A percentile compares a stretch with the other conserved stretches of the same genome.
These are phyloP conservation scores for Harpalus rufipes DNA, from an alignment of 2,888 invertebrate species.

Conservation along the genomic window DNA sequence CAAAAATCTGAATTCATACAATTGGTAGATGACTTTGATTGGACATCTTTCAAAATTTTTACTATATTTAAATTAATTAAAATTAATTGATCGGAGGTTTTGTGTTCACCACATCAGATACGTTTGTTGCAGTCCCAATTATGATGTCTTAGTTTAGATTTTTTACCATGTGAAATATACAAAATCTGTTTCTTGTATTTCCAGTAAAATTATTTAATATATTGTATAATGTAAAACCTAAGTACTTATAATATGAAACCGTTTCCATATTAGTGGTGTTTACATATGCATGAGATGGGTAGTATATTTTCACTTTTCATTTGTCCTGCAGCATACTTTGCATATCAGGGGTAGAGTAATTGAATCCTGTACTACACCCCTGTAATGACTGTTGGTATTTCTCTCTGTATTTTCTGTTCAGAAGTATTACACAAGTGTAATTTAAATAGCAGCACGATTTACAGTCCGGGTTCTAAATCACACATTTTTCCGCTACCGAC, in stretches of 20 bases:
- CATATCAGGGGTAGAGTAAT: constrained; percentile 26
- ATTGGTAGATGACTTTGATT: no score
- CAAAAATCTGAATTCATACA: no score
- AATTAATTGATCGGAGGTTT: no score
- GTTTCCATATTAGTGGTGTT: neutral
- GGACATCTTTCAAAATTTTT: no score
- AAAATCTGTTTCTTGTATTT: no score
- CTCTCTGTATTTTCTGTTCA: constrained; percentile 11
- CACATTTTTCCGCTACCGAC: constrained; percentile 54
- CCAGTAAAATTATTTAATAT: no score
- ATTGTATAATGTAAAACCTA: no score
- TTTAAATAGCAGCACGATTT: constrained; percentile 61
- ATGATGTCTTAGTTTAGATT: no score
- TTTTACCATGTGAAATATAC: no score
- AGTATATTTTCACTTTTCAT: constrained; percentile 34
- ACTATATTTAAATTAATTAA: no score
- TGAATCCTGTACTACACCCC: neutral
- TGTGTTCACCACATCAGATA: no score
- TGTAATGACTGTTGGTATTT: neutral
- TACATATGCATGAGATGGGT: constrained; percentile 12
- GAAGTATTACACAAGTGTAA: constrained; percentile 63
- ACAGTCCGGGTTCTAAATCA: constrained; percentile 59
- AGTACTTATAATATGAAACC: neutral
- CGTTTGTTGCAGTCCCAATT: no score
- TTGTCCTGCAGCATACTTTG: constrained; percentile 28